Percentiles rank a stretch among this genome's conserved stretches.
These are phyloP conservation scores for Amphimedon queenslandica DNA, from an alignment of 37 sponge, comb jelly and placozoan genomes.

Conservation along the genomic window DNA sequence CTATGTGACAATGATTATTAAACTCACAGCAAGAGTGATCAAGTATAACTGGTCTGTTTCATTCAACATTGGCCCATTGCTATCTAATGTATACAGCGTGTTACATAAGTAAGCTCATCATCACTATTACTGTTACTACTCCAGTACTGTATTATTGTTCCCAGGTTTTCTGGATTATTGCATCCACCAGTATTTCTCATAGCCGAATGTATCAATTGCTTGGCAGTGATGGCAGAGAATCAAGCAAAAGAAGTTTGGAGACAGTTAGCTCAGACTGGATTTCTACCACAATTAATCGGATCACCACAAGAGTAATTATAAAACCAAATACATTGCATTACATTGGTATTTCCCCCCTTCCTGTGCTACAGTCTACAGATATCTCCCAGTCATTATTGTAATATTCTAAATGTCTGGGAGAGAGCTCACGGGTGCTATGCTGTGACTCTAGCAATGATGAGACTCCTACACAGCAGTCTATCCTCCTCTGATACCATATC, in stretches of 20 bases:
- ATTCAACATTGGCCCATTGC: constrained; percentile 32
- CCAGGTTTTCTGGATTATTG: constrained; percentile 44
- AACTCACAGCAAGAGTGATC: constrained; percentile 5
- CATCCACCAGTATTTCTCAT: constrained; percentile 41
- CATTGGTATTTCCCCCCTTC: no score
- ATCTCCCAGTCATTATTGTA: constrained; percentile 72
- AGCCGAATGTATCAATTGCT: constrained; percentile 56
- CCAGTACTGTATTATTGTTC: neutral
- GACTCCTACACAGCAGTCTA: constrained; percentile 36
- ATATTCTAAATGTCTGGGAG: constrained; percentile 60
- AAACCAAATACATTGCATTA: no score
- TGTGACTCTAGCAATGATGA: constrained; percentile 75
- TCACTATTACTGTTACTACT: neutral
- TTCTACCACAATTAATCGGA: constrained; percentile 46
- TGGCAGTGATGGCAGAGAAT: constrained; percentile 41
- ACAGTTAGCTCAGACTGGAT: constrained; percentile 46
- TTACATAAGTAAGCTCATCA: constrained; percentile 30
- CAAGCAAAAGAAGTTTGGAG: constrained; percentile 34
- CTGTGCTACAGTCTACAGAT: constrained; percentile 60
- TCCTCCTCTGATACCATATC: neutral
- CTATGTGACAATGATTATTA: neutral
- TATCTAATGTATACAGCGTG: constrained; percentile 33
- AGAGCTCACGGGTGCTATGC: constrained; percentile 56
- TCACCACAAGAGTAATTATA: neutral
- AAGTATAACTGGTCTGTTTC: constrained; percentile 30